Evolutionary conservation across 2,888 invertebrate species (phyloP), one percentile per base, ranked within the genome.

Genomic region (Ceriagrion tenellum): DNA sequence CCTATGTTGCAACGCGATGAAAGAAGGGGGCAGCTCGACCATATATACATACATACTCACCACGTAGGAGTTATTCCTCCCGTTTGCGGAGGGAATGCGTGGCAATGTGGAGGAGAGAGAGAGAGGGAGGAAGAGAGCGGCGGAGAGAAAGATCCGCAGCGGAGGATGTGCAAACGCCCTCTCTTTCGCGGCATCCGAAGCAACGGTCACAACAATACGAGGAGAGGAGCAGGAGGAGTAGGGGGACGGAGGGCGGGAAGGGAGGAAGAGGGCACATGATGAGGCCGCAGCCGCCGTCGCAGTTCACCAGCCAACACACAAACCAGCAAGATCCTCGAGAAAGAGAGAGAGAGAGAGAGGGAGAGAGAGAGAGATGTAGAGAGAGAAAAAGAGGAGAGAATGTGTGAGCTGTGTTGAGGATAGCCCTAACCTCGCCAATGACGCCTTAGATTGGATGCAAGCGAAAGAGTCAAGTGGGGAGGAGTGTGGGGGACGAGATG

Each of bases 361-460:
- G 30, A n/a, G n/a, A 69, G 63, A 69, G 63, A 69, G n/a, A n/a
- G 23, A 8, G 26, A 23, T 20, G 69, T 47, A 69, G 69, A 69
- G 69, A 69, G 74, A 81, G 35, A 81, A 35, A 81, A 13, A 16
- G 30, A n/a, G n/a, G 74, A 59, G 59, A 93, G 63, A n/a, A 47
- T 47, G 93, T 47, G 89, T 47, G 89, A 89, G 89, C 55, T 20
- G 59, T 59, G 47, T 47, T 47, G 93, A 93, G 93, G 69, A 93
- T 93, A 93, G 93, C 93, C 93, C 93, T 93, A 93, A 93, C 93
- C 93, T 93, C 93, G 93, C 93, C 93, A 93, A 93, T 93, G 93
- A 93, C 93, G 93, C 2, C 93, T 63, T 93, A 93, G 93, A 93
- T 93, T 93, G 93, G 93, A 93, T 93, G 93, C 93, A 93, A 69